phyloP scores from a whole-genome alignment of 1,140 invertebrate species.

The Orchestia grillus region DNA sequence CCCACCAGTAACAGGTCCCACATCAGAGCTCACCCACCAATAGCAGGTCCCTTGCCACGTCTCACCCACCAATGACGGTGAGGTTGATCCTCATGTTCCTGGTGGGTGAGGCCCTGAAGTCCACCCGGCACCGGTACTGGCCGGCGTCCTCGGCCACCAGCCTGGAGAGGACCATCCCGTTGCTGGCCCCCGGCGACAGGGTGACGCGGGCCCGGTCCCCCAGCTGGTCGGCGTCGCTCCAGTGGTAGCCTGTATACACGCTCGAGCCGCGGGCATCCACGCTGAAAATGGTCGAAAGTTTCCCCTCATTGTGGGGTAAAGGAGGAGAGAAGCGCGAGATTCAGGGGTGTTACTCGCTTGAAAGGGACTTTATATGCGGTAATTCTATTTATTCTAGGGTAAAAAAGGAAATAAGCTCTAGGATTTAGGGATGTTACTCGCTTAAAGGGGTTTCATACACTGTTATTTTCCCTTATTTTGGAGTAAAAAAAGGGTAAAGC shows the following conservation, averaged over 20 bases:
- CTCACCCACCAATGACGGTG: constrained; percentile 70
- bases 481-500: too few relatives aligned
- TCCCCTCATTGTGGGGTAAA: too few relatives aligned
- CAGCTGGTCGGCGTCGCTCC: constrained; percentile 60
- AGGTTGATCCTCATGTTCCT: constrained; percentile 70
- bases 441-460: too few relatives aligned
- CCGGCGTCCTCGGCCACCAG: constrained; percentile 69
- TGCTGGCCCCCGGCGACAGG: constrained; percentile 53
- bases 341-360: too few relatives aligned
- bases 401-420: too few relatives aligned
- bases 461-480: too few relatives aligned
- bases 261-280: constrained; percentile 57
- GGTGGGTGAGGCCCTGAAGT: constrained; percentile 70
- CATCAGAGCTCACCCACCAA: neutral
- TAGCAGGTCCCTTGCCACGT: neutral
- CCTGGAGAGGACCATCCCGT: constrained; percentile 62
- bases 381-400: too few relatives aligned
- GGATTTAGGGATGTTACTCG: too few relatives aligned
- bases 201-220: constrained; percentile 58
- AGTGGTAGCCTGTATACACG: constrained; percentile 58
- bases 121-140: constrained; percentile 71
- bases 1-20: neutral
- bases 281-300: constrained; percentile 40
- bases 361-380: too few relatives aligned
- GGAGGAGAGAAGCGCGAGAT: too few relatives aligned